Evolutionary conservation across 2,888 invertebrate genomes (phyloP), one percentile per base, ranked within the genome.

Genomic region (Rhagophthalmus giganteus): DNA sequence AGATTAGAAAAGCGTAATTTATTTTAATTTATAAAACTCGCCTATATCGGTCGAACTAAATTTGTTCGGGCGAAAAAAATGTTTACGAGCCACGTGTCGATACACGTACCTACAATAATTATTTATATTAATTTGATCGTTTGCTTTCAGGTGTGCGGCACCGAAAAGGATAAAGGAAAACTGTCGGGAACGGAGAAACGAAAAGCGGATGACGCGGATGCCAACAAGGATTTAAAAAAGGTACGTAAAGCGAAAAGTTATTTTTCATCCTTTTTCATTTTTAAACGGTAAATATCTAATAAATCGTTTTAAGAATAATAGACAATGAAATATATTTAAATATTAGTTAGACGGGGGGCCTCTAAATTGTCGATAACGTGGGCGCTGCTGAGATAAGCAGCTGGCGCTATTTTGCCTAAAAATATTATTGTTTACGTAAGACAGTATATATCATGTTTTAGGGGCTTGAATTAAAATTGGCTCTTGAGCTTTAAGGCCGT

Each of bases 151-250:
- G 79, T 73, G 60, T 68, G 73, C 62, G 70, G 70, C 56, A 61
- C 62, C 39, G 83, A 83, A 69, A 83, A 85, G 65, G 86, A 85
- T 68, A 85, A 85, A 69, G 79, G 79, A 62, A 84, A 84, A 74
- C 75, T 83, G 64, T 75, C 80, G 33, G 81, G 82, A 60, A 84
- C 87, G 40, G 90, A 90, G 71, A 91, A 91, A 71, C 78, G 90
- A 64, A 90, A 90, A 79, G 87, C 88, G 8, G 90, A 90, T 67
- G 90, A 90, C 65, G 82, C 82, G 1, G 90, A 90, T 59, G 84
- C 86, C 61, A 86, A 86, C 71, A 90, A 90, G 73, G 90, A 90
- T 75, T 81, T 90, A 66, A 91, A 91, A 78, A 91, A 90, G 87
- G 90, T 90, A 76, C 7, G 7, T 20, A 20, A 20, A 20, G 20